Percentiles rank a stretch among this genome's conserved stretches.
Evolutionary conservation across 2,888 invertebrate species (phyloP).

Genomic region (Drosophila infuscata): DNA sequence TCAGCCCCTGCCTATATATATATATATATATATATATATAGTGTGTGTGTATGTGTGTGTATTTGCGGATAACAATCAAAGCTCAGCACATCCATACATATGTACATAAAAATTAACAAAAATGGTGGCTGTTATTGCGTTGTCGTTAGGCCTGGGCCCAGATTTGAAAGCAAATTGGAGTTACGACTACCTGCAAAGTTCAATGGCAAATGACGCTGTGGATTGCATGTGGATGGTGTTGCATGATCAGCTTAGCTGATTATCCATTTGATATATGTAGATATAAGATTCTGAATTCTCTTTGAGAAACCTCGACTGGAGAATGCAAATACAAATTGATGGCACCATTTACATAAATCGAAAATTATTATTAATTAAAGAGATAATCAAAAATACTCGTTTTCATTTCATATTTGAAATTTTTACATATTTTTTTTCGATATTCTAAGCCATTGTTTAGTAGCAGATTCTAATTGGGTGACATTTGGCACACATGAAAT

Average conservation of each 20-base stretch:
- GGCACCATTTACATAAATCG: not conserved
- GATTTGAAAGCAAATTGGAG: conserved; percentile 45
- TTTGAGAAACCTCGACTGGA: not conserved
- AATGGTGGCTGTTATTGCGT: conserved; percentile 65
- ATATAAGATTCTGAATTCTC: not conserved
- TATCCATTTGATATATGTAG: no score
- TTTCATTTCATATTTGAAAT: not conserved
- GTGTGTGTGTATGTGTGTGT: conserved; percentile 27
- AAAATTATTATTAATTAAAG: not conserved
- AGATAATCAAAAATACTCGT: not conserved
- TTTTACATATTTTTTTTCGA: not conserved
- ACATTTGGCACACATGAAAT: not conserved
- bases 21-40: not conserved
- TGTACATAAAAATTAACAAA: conserved; percentile 50
- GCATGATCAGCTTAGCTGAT: conserved; percentile 38
- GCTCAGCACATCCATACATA: conserved; percentile 48
- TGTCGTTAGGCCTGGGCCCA: conserved; percentile 55
- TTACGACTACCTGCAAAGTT: conserved; percentile 47
- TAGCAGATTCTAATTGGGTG: conserved; percentile 6
- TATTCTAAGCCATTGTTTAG: not conserved
- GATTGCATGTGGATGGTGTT: conserved; percentile 49
- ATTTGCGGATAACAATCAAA: conserved; percentile 53
- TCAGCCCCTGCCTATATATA: conserved; percentile 33
- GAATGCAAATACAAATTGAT: not conserved
- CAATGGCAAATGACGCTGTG: conserved; percentile 52